phyloP scores from a whole-genome alignment of 2,797 vertebrate genomes.

The Sardinella longiceps region DNA sequence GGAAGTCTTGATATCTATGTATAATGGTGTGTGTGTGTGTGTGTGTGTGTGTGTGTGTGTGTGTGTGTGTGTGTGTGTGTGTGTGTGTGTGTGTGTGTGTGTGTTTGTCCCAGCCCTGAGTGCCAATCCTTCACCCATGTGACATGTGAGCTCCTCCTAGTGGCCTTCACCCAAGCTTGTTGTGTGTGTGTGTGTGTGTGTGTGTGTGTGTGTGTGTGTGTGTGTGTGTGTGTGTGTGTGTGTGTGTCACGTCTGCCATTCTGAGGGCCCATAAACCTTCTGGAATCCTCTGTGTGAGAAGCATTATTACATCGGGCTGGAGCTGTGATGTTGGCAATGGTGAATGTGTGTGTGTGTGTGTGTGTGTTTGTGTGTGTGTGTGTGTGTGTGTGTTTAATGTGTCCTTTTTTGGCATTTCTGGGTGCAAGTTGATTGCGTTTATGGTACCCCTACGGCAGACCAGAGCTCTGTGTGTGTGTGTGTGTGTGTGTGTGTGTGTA shows the following conservation, averaged over 20 bases:
- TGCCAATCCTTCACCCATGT: not conserved
- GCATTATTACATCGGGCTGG: not conserved
- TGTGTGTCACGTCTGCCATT: not conserved
- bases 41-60: not conserved
- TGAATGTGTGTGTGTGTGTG: not conserved
- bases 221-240: not conserved
- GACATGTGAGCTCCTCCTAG: not conserved
- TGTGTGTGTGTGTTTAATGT: not conserved
- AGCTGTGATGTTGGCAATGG: not conserved
- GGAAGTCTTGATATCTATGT: not conserved
- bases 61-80: not conserved
- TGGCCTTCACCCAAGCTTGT: not conserved
- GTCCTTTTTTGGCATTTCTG: not conserved
- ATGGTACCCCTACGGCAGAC: not conserved
- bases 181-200: not conserved
- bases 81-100: slow-evolving; percentile 4
- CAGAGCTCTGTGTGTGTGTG: not conserved
- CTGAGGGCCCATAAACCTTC: not conserved
- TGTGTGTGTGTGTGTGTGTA: not conserved
- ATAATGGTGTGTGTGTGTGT: not conserved
- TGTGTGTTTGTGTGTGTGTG: not conserved
- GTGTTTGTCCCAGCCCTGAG: not conserved
- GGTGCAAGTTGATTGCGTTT: not conserved
- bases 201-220: slow-evolving; percentile 10
- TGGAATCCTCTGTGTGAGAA: not conserved